Percentiles rank a stretch among this genome's conserved stretches.
phyloP scores from a whole-genome alignment of 2,113 vertebrate species.

The Hypocryptadius cinnamomeus region DNA sequence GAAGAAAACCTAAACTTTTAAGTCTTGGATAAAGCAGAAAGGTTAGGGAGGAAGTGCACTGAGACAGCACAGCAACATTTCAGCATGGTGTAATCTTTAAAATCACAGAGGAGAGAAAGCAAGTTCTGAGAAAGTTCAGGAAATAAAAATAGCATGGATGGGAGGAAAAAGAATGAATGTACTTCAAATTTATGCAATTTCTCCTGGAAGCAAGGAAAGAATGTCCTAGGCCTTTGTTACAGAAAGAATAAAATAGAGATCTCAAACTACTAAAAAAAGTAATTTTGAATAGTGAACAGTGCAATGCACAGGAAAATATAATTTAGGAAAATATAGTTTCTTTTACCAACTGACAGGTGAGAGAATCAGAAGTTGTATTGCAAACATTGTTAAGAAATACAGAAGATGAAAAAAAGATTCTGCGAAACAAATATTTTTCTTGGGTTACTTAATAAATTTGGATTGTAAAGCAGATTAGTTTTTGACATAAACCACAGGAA shows the following conservation, averaged over 20 bases:
- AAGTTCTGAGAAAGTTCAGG: background rate
- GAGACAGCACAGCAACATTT: background rate
- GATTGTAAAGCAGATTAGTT: background rate
- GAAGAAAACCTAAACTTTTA: background rate
- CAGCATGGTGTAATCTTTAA: background rate
- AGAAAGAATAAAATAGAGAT: background rate
- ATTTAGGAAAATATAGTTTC: background rate
- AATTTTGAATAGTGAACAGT: background rate
- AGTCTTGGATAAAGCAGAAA: background rate
- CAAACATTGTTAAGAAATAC: background rate
- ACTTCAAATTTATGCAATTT: background rate
- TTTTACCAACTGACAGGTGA: background rate
- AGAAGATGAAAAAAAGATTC: background rate
- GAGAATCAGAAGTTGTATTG: background rate
- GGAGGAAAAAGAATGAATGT: background rate
- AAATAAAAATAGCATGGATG: background rate
- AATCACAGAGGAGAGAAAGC: background rate
- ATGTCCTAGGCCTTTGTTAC: background rate
- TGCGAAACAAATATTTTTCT: background rate
- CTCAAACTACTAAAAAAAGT: background rate
- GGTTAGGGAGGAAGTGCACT: background rate
- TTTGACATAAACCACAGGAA: background rate
- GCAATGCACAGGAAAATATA: background rate
- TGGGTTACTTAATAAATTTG: background rate
- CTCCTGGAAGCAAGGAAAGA: background rate